Percentiles rank a stretch among this genome's conserved stretches.
Conservation (phyloP, 2,888 invertebrate genomes). For the Cerceris ruficornis region DNA sequence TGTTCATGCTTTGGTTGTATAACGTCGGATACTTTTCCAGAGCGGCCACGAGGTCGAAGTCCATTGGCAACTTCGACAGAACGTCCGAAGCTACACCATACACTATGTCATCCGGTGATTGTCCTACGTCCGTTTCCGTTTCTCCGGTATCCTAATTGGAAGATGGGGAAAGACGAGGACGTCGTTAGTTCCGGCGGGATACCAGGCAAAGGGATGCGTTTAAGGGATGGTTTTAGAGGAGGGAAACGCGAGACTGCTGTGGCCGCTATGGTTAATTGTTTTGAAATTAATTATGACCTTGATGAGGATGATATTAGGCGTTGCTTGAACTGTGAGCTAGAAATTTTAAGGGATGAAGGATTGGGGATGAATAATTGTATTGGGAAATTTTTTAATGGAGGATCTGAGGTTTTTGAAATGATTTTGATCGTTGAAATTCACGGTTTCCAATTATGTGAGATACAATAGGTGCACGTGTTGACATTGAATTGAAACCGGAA, state of each 20-base stretch:
- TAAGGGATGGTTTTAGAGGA: conserved; percentile 43
- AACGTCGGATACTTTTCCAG: conserved; percentile 88
- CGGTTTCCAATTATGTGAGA: too few species aligned
- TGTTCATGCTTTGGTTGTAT: conserved; percentile 95
- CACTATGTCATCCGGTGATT: conserved; percentile 91
- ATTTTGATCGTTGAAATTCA: too few species aligned
- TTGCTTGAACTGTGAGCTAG: too few species aligned
- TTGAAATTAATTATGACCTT: conserved; percentile 42
- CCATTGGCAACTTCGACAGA: conserved; percentile 88
- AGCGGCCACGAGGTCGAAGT: conserved; percentile 87
- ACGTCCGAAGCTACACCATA: conserved; percentile 91
- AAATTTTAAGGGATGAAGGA: too few species aligned
- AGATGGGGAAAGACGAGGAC: conserved; percentile 37
- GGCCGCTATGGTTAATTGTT: conserved; percentile 41
- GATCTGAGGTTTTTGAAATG: too few species aligned
- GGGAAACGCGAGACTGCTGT: conserved; percentile 26
- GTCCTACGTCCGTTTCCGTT: conserved; percentile 84
- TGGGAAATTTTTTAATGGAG: too few species aligned
- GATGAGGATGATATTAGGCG: conserved; percentile 33
- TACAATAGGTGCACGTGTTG: too few species aligned
- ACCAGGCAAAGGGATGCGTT: conserved; percentile 32
- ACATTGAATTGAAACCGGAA: too few species aligned
- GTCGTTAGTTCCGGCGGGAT: conserved; percentile 44
- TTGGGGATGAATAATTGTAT: too few species aligned
- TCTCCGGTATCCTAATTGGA: conserved; percentile 85